Conservation (phyloP, 2,113 vertebrate species). For the Oxyura jamaicensis region DNA sequence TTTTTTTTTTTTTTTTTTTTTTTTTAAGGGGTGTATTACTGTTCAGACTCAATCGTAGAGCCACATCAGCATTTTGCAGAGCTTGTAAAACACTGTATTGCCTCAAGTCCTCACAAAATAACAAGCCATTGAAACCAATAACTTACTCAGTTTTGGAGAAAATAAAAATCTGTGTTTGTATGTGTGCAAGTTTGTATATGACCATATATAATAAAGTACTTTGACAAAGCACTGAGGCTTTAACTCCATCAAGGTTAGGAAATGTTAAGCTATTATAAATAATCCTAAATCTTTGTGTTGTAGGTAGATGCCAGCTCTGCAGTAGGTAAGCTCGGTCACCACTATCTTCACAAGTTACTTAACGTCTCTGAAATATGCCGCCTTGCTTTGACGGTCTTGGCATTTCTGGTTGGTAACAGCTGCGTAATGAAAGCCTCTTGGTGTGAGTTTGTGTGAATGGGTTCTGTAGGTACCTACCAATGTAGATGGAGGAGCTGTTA, state of each 20-base stretch:
- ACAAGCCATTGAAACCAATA: neutral
- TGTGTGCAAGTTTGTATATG: neutral
- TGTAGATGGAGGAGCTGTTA: neutral
- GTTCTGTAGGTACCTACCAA: neutral
- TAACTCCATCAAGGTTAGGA: neutral
- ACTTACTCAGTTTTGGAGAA: neutral
- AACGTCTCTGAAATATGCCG: neutral
- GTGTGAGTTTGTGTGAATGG: neutral
- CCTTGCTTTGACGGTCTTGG: neutral
- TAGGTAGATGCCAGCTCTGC: neutral
- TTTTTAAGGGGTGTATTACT: neutral
- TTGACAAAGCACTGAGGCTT: neutral
- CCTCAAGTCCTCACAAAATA: neutral
- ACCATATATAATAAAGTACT: neutral
- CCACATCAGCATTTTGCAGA: neutral
- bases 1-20: too few relatives aligned
- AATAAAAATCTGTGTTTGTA: neutral
- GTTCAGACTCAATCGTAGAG: fast-evolving
- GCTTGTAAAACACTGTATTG: neutral
- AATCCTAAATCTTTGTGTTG: neutral
- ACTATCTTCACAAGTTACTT: neutral
- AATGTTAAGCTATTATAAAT: neutral
- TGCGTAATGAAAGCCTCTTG: neutral
- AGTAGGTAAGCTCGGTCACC: neutral
- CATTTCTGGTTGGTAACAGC: neutral